Base-by-base conservation (phyloP, 2,888 invertebrate genomes). In the Exephanes ischioxanthus region DNA sequence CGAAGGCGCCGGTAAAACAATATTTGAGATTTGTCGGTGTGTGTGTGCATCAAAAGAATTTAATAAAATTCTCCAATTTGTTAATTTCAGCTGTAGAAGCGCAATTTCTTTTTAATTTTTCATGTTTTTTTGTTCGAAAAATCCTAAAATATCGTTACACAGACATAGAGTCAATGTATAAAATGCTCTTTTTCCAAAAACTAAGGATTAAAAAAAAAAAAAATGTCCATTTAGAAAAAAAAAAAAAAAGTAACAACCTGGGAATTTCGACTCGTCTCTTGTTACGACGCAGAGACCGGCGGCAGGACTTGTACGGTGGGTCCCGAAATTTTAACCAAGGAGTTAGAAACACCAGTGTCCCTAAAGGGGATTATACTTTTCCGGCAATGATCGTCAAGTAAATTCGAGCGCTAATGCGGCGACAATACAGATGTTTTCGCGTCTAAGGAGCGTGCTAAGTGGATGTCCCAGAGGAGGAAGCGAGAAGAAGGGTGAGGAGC, bases 381-480 rank as follows among this genome's bases (percentile, higher is more conserved):
- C 83, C 88, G 89, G 89, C 84, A 91, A 91, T 91, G 87, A 90
- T 89, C 82, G 88, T 72, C 53, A 66, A 84, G 77, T 85, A 84
- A 87, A 87, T 85, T 85, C 77, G 84, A 85, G 88, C 89, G 89
- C 88, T 92, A 92, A 92, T 92, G 79, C 92, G 88, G 89, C 86
- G 90, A 92, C 92, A 92, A 92, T 92, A 92, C 92, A 91, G 91
- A 92, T 92, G 92, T 92, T 92, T 92, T 92, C 92, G 89, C 92
- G 89, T 92, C 91, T 91, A 92, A 92, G 92, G 91, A 91, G 91
- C 91, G 91, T 91, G 92, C 89, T 92, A 92, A 92, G 92, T 92
- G 92, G 92, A 92, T 92, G 90, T 84, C 83, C 84, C 66, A 68
- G 16, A 61, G 71, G 37, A 71, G 72, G 77, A 70, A 53, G 77